Base-by-base conservation (phyloP, 1,140 invertebrate genomes). In the Rhopalosiphum maidis region DNA sequence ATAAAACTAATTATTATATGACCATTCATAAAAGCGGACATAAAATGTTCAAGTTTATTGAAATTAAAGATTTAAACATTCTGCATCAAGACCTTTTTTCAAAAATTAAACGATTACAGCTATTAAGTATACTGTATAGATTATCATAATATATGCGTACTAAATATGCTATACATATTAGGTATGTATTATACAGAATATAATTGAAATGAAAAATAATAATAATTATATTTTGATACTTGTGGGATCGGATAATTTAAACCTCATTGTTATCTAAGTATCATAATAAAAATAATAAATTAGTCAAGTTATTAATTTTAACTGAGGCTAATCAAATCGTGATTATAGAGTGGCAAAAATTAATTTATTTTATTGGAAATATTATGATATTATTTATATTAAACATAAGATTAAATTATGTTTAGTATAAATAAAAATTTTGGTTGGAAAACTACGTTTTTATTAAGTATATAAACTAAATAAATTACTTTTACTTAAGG, bases 301-400 rank as follows among this genome's bases (percentile, higher is more conserved):
- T 86, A 25, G 41, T 43, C 9, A 86, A 43, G 83, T 25, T 86
- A 86, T 86, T 86, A 43, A 43, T 86, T 25, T 86, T 86, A 25
- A 86, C 83, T 11, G 37, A 41, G 37, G 25, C 41, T 86, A 86
- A 43, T 86, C 41, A 43, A 86, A 43, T 86, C 41, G 4, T 86
- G 83, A 86, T 86, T 86, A 86, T 43, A 86, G 25, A 83, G 82
- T 41, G 82, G 37, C 7, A 23, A 83, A 83, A 83, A 86, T 23
- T 43, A 86, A 86, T 86, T 86, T 86, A 86, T 86, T 86, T 86
- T 11, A 25, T 86, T 15, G 83, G 41, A 0, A 43, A 43, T 9
- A 25, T 25, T 41, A 85, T 41, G 41, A 25, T 86, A 25, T 30
- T 86, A 43, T 86, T 86, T 86, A 9, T 41, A 23, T n/a, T n/a